Evolutionary conservation across 1,140 invertebrate species (phyloP), one percentile per base, ranked within the genome.

Genomic region (Drosophila eugracilis): DNA sequence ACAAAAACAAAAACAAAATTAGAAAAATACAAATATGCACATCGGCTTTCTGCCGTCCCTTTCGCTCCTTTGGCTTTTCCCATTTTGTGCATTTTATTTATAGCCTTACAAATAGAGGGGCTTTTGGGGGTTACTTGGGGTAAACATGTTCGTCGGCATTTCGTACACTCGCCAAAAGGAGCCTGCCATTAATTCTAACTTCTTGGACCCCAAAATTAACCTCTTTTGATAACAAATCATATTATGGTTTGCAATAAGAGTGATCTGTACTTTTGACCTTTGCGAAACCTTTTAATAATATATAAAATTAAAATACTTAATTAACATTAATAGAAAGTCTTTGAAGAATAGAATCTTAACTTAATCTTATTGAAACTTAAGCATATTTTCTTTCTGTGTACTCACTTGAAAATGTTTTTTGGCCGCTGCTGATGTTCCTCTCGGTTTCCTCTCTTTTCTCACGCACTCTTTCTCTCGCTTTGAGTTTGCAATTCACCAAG

Each of bases 131-230:
- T 36, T 21, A 15, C 22, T 19, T 12, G 59, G 15, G 41, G 45
- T 48, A 59, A 54, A 63, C 66, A 70, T 70, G 66, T 70, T 70
- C 70, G 50, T 71, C 32, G 42, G 74, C 52, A 52, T 42, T 69
- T 55, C 9, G 4, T 44, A 24, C 41, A 65, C 60, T 45, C 10
- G 26, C 17, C 5, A 24, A 42, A 42, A 22, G 19, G n/a, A n/a
- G n/a, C n/a, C n/a, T n/a, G n/a, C n/a, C n/a, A n/a, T n/a, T n/a
- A n/a, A n/a, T n/a, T n/a, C n/a, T n/a, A n/a, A n/a, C n/a, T n/a
- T n/a, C n/a, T n/a, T n/a, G n/a, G n/a, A n/a, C n/a, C n/a, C n/a
- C n/a, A n/a, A 42, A 7, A n/a, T n/a, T n/a, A 12, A 3, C 30
- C 28, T 32, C 2, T 7, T 12, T 32, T 4, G 30, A n/a, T n/a